phyloP scores from a whole-genome alignment of 2,113 vertebrate genomes.

The Collichthys lucidus region DNA sequence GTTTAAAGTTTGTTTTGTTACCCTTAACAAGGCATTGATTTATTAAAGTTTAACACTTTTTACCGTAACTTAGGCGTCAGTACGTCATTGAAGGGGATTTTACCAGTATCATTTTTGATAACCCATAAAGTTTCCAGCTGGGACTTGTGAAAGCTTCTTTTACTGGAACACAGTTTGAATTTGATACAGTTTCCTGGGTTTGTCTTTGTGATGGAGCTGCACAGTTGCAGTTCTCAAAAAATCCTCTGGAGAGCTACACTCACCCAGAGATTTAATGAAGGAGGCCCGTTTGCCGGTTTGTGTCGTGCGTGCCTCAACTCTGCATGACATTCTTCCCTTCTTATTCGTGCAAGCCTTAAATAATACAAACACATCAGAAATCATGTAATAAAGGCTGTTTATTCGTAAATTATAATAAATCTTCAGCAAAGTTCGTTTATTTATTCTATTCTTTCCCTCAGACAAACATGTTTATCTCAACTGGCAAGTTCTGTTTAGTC shows the following conservation, averaged over 20 bases:
- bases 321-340: not conserved
- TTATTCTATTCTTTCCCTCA: not conserved
- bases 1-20: not conserved
- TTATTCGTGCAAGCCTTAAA: slow-evolving; percentile 1
- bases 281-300: not conserved
- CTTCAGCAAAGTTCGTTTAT: not conserved
- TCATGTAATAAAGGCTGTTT: not conserved
- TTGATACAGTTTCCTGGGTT: not conserved
- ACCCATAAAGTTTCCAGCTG: not conserved
- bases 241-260: slow-evolving; percentile 73
- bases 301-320: not conserved
- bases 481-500: not conserved
- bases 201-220: slow-evolving; percentile 4
- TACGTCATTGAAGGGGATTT: slow-evolving; percentile 32
- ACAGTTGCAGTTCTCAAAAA: slow-evolving; percentile 57
- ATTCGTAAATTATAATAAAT: not conserved
- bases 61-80: slow-evolving; percentile 35
- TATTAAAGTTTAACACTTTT: not conserved
- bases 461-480: not conserved
- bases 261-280: slow-evolving; percentile 51
- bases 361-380: not conserved
- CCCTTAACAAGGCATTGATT: not conserved
- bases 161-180: slow-evolving; percentile 4
- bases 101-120: slow-evolving; percentile 18
- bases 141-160: not conserved